Percentiles rank a stretch among this genome's conserved stretches.
phyloP scores from a whole-genome alignment of 1,140 invertebrate species.

The Palaemon carinicauda region DNA sequence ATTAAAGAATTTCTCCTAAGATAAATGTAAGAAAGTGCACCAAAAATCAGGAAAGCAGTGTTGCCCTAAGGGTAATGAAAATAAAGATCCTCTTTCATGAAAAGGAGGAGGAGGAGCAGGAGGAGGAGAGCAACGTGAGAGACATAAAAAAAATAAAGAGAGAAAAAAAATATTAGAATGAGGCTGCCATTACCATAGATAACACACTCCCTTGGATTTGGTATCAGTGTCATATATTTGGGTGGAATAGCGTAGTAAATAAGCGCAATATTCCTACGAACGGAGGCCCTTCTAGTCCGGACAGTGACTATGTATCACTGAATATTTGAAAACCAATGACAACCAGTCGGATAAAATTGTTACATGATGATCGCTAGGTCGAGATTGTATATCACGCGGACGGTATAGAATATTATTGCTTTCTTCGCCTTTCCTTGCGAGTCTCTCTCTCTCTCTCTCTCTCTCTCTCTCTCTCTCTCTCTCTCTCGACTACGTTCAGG shows the following conservation, averaged over 20 bases:
- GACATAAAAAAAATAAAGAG: neutral
- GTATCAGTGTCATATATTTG: slow-evolving; percentile 49
- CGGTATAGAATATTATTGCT: neutral
- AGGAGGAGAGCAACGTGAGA: neutral
- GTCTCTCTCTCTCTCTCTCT: neutral
- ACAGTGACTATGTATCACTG: slow-evolving; percentile 12
- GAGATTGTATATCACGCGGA: neutral
- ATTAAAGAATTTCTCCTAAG: too few relatives aligned
- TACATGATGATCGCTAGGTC: slow-evolving; percentile 32
- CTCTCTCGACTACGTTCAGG: neutral
- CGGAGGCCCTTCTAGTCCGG: neutral
- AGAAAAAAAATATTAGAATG: slow-evolving; percentile 10
- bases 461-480: neutral
- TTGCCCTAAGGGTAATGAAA: too few relatives aligned
- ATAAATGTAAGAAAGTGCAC: too few relatives aligned
- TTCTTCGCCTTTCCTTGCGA: neutral
- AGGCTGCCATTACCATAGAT: slow-evolving; percentile 48
- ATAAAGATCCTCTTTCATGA: neutral
- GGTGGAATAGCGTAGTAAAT: slow-evolving; percentile 49
- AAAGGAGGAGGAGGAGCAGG: neutral
- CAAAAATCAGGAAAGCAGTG: too few relatives aligned
- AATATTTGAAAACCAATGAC: slow-evolving; percentile 54
- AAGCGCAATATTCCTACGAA: slow-evolving; percentile 31
- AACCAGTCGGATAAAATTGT: slow-evolving; percentile 28
- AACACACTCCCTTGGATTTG: slow-evolving; percentile 51